These are phyloP conservation scores for Malthinus flaveolus DNA, from an alignment of 2,888 invertebrate species.

Conservation along the genomic window DNA sequence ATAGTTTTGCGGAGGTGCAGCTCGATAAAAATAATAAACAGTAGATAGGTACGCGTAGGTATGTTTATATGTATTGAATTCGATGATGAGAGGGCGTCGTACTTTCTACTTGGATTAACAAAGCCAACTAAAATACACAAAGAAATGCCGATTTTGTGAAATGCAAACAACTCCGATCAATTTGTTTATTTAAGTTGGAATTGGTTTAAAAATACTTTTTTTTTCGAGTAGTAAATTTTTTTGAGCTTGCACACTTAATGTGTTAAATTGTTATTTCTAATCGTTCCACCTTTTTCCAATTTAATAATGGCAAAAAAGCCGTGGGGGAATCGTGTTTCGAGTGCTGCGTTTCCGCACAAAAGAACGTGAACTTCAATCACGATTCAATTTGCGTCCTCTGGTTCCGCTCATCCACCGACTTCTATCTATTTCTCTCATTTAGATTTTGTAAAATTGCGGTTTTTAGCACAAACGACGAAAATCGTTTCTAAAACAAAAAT, in stretches of 20 bases:
- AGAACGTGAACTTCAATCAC: conserved; percentile 19
- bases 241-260: too few relatives aligned
- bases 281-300: too few relatives aligned
- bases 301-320: conserved; percentile 4
- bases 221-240: too few relatives aligned
- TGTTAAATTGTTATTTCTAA: too few relatives aligned
- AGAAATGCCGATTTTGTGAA: conserved; percentile 6
- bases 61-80: conserved; percentile 2
- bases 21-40: conserved; percentile 1
- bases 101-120: conserved; percentile 7
- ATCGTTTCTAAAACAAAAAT: too few relatives aligned
- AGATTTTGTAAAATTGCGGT: too few relatives aligned
- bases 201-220: too few relatives aligned
- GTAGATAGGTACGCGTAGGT: background rate
- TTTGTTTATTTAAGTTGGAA: conserved; percentile 1
- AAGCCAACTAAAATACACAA: conserved; percentile 5
- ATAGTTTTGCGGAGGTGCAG: conserved; percentile 3
- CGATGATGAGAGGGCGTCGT: conserved; percentile 2
- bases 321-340: conserved; percentile 10
- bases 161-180: conserved; percentile 1
- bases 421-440: too few relatives aligned
- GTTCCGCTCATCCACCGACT: background rate
- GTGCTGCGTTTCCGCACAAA: conserved; percentile 14
- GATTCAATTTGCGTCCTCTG: conserved; percentile 6
- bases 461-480: too few relatives aligned